Evolutionary conservation across 2,797 vertebrate species (phyloP).

Genomic region (Helostoma temminkii): DNA sequence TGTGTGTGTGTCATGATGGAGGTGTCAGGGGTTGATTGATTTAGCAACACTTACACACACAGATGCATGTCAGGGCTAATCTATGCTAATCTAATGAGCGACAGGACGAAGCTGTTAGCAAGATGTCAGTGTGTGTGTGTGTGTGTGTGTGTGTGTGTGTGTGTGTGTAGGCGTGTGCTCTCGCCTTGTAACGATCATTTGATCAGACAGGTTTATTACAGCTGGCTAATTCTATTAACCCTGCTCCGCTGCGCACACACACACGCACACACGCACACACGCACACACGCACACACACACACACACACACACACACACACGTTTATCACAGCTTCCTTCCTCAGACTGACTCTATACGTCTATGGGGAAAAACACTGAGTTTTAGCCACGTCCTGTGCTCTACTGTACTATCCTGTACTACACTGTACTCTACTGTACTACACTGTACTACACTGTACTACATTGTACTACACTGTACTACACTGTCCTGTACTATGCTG

Average conservation of each 20-base stretch:
- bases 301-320: not conserved
- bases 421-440: too few relatives aligned
- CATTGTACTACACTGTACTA: too few relatives aligned
- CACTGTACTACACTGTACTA: too few relatives aligned
- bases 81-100: conserved; percentile 66
- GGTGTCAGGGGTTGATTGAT: conserved; percentile 51
- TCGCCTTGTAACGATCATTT: conserved; percentile 56
- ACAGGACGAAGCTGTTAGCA: conserved; percentile 55
- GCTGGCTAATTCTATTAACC: conserved; percentile 57
- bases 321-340: not conserved
- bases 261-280: conserved; percentile 35
- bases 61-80: conserved; percentile 60
- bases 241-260: conserved; percentile 38
- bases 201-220: conserved; percentile 67
- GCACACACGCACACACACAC: conserved; percentile 9
- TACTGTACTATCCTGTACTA: too few relatives aligned
- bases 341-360: too few relatives aligned
- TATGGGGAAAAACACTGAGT: too few relatives aligned
- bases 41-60: conserved; percentile 48
- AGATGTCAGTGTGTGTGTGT: conserved; percentile 19
- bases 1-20: conserved; percentile 33
- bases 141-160: conserved; percentile 11
- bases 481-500: too few relatives aligned
- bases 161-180: conserved; percentile 14
- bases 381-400: too few relatives aligned